Percentiles rank a stretch among this genome's conserved stretches.
Conservation (phyloP, 1,140 invertebrate genomes). For the Pseudomyrmex sp. region DNA sequence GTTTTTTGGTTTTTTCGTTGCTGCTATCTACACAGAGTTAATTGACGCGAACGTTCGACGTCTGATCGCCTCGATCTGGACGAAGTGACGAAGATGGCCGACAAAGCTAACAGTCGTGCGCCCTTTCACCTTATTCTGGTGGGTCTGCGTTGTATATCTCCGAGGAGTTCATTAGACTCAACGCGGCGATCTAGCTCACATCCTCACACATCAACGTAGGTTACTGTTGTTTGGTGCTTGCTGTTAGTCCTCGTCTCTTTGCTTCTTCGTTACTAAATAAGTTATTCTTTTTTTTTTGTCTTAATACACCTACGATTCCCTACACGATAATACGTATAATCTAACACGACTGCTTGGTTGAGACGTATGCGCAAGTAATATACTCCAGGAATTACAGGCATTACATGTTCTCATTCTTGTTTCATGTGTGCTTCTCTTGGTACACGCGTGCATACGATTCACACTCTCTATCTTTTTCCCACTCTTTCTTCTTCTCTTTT, state of each 20-base stretch:
- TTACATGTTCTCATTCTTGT: conserved; percentile 65
- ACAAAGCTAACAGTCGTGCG: conserved; percentile 65
- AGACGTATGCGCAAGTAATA: conserved; percentile 73
- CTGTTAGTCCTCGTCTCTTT: conserved; percentile 73
- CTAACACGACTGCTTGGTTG: conserved; percentile 72
- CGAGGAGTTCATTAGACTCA: conserved; percentile 76
- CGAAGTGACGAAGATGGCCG: conserved; percentile 66
- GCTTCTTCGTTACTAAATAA: conserved; percentile 76
- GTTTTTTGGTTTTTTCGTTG: conserved; percentile 48
- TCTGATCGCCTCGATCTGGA: conserved; percentile 43
- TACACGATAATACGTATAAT: conserved; percentile 74
- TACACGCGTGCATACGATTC: conserved; percentile 70
- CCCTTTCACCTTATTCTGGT: conserved; percentile 73
- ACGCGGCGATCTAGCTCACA: conserved; percentile 80
- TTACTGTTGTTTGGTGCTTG: conserved; percentile 71
- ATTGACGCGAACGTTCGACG: conserved; percentile 60
- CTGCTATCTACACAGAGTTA: conserved; percentile 60
- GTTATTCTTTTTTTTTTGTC: conserved; percentile 66
- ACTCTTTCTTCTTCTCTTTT: background rate
- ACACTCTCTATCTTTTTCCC: conserved; percentile 18
- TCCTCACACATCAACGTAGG: conserved; percentile 82
- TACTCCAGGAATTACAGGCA: conserved; percentile 69
- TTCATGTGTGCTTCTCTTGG: conserved; percentile 73
- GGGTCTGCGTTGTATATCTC: conserved; percentile 77
- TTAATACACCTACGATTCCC: conserved; percentile 74